Percentiles rank a stretch among this genome's conserved stretches.
Conservation (phyloP, 2,888 invertebrate genomes). For the Tinea trinotella region DNA sequence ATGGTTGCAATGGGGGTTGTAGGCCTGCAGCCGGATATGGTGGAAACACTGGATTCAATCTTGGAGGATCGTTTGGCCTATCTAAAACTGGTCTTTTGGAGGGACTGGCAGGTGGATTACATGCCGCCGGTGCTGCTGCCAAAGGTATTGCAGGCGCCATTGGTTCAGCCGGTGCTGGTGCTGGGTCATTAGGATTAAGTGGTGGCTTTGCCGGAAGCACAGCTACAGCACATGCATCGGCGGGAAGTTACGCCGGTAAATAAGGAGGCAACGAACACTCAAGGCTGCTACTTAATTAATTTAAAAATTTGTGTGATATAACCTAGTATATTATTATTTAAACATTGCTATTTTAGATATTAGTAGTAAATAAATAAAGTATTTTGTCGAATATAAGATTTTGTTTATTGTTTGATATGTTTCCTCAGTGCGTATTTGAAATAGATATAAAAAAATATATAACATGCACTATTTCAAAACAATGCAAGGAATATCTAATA, state of each 20-base stretch:
- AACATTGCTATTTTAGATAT: background rate
- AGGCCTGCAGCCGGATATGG: slow-evolving; percentile 24
- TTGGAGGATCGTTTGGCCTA: slow-evolving; percentile 24
- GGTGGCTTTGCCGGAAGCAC: slow-evolving; percentile 49
- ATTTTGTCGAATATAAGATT: background rate
- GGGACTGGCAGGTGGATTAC: slow-evolving; percentile 26
- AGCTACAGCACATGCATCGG: slow-evolving; percentile 46
- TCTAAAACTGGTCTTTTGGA: slow-evolving; percentile 22
- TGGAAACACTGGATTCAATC: slow-evolving; percentile 20
- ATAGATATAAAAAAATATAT: no score
- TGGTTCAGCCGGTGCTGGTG: slow-evolving; percentile 26
- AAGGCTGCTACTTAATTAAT: slow-evolving; percentile 1
- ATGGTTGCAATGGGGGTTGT: slow-evolving; percentile 22
- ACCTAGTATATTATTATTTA: background rate
- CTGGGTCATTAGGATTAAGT: slow-evolving; percentile 28
- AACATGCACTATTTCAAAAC: no score
- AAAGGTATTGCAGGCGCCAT: slow-evolving; percentile 39
- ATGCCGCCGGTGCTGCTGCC: slow-evolving; percentile 32
- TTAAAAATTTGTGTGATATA: background rate
- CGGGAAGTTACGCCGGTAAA: slow-evolving; percentile 36
- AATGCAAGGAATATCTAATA: no score
- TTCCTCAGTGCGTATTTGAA: no score
- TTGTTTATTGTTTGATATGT: no score
- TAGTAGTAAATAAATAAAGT: slow-evolving; percentile 8
- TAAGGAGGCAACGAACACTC: background rate